Evolutionary conservation across 2,888 invertebrate genomes (phyloP), one percentile per base, ranked within the genome.

Genomic region (Oegoconia quadripuncta): DNA sequence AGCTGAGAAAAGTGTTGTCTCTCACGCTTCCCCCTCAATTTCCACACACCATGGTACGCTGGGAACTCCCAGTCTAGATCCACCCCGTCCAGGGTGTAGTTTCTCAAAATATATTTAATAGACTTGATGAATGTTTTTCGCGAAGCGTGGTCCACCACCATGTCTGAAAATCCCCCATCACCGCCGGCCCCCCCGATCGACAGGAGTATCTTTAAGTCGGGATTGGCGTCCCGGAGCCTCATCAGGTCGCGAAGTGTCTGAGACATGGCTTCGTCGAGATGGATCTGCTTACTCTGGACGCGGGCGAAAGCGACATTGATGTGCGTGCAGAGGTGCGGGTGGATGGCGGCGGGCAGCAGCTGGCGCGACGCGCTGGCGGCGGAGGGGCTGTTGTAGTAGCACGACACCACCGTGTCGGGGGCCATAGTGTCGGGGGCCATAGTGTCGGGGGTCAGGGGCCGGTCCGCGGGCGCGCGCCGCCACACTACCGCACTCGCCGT

Each of bases 11-110:
- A 95, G 71, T 94, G 93, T 65, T 91, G 90, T 39, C 90, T 89
- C 60, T 95, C 92, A 15, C 90, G 77, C 9, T 58, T 57, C 1
- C 44, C 31, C 3, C 28, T 28, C 5, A 12, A 12, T 5, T 20
- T 17, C 11, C 7, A 13, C 3, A 25, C 35, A n/a, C 17, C 20
- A 20, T 79, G 65, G 59, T 93, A 88, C 0, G 90, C 92, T 1
- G 96, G 96, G 72, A 96, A 97, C 67, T 97, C 97, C 95, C 95
- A 96, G 65, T 96, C 96, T 18, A 95, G 74, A 74, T 96, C 94
- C 1, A 94, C 71, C 4, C 93, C 94, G 71, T 94, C 93, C 17
- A 93, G 72, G 23, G 79, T 79, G 46, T 89, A 88, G 16, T 78
- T 74, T 42, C 81, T 81, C 18, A 92, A 75, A 26, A 89, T 69